phyloP scores from a whole-genome alignment of 1,140 invertebrate species.

The Drosophila serrata region DNA sequence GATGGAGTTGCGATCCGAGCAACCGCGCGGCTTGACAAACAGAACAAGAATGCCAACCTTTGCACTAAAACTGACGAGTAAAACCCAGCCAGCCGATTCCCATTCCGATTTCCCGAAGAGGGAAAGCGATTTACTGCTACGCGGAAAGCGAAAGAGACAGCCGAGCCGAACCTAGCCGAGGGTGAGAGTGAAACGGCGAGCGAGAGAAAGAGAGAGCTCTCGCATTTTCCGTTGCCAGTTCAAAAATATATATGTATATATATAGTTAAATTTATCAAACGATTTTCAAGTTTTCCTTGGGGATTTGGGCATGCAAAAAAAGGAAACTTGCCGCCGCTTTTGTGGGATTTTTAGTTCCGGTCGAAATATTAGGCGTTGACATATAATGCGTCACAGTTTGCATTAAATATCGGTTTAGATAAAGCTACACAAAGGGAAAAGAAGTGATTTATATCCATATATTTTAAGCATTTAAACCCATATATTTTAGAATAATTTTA shows the following conservation, averaged over 20 bases:
- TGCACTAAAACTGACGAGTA: constrained; percentile 68
- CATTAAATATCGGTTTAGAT: neutral
- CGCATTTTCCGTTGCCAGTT: constrained; percentile 23
- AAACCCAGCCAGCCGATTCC: constrained; percentile 53
- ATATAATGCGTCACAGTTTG: constrained; percentile 25
- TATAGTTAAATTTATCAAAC: neutral
- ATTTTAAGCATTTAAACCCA: too few relatives aligned
- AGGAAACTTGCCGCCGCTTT: constrained; percentile 50
- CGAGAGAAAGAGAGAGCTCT: constrained; percentile 17
- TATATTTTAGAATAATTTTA: too few relatives aligned
- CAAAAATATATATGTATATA: neutral
- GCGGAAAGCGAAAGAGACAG: constrained; percentile 21
- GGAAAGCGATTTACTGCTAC: constrained; percentile 4
- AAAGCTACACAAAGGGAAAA: neutral
- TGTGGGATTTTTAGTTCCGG: constrained; percentile 28
- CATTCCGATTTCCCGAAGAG: constrained; percentile 29
- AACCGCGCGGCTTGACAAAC: constrained; percentile 82
- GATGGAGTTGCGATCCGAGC: constrained; percentile 51
- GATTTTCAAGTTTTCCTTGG: constrained; percentile 8
- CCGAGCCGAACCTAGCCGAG: neutral
- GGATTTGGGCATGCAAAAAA: constrained; percentile 11
- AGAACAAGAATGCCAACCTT: constrained; percentile 85
- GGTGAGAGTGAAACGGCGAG: constrained; percentile 17
- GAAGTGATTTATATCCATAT: too few relatives aligned
- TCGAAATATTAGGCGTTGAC: neutral